Evolutionary conservation across 2,888 invertebrate species (phyloP).

Genomic region (Deroplatys truncata): DNA sequence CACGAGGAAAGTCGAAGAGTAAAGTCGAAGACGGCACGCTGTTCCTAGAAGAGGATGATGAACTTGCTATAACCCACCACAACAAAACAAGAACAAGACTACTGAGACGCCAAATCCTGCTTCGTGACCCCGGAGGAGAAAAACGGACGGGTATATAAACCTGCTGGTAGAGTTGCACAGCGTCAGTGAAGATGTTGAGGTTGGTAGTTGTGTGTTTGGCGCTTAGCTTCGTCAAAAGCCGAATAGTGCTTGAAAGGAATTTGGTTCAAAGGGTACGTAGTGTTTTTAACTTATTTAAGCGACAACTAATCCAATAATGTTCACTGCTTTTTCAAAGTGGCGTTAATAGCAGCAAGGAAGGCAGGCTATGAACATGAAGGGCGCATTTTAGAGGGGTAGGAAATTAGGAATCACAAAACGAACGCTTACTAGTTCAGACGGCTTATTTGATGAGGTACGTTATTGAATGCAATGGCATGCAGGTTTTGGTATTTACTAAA

Average conservation of each 20-base stretch:
- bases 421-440: too few relatives aligned
- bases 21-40: background rate
- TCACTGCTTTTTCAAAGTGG: too few relatives aligned
- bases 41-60: background rate
- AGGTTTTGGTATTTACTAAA: too few relatives aligned
- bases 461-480: too few relatives aligned
- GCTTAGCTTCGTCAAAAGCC: background rate
- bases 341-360: too few relatives aligned
- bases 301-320: too few relatives aligned
- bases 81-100: background rate
- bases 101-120: background rate
- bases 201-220: background rate
- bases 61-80: background rate
- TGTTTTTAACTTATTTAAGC: background rate
- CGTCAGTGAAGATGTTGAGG: background rate
- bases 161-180: background rate
- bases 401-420: too few relatives aligned
- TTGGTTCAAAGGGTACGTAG: background rate
- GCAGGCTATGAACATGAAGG: too few relatives aligned
- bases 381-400: too few relatives aligned
- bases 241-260: background rate
- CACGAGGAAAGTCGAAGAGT: background rate
- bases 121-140: background rate
- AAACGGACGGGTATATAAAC: background rate
- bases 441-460: too few relatives aligned